Evolutionary conservation across 2,113 vertebrate genomes (phyloP), one percentile per base, ranked within the genome.

Genomic region (Sula dactylatra): DNA sequence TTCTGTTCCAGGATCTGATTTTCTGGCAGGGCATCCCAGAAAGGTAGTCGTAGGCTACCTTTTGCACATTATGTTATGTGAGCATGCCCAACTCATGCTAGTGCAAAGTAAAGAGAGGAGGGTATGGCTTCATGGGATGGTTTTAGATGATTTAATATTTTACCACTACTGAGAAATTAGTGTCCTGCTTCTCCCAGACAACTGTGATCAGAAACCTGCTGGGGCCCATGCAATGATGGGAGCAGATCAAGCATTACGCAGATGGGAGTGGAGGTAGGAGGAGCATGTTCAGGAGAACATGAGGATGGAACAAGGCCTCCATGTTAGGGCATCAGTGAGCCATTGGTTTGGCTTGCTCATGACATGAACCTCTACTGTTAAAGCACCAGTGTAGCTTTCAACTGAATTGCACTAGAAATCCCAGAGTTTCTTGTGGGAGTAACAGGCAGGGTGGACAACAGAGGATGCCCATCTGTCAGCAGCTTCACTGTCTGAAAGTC

Each of bases 11-110:
- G 62, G n/a, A n/a, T 76, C 16, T 67, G 62, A 25, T 42, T 66
- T 36, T 77, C 36, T 34, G 7, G 20, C 52, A 77, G 38, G 34
- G 27, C 42, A 55, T 59, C 50, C 45, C 1, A 2, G 45, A 1
- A 1, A 44, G 62, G 32, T n/a, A 76, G 34, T 31, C 93, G 40
- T 47, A 70, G 55, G 29, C 69, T 91, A 3, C 32, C 17, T 32
- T 78, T 78, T 10, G 0, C 47, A 59, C 52, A 9, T 8, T 34
- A 42, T 0, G 0, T 84, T 73, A 22, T 6, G 7, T 65, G 27
- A 92, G 13, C 13, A 0, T 13, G 16, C 47, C 49, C 72, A 26
- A 49, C 18, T n/a, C 47, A 2, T 56, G 58, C 38, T 52, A 27
- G 26, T 11, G 24, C 6, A 7, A 84, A 84, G 58, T 55, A 65